phyloP scores from a whole-genome alignment of 1,140 invertebrate species.

The Euglossa dilemma region DNA sequence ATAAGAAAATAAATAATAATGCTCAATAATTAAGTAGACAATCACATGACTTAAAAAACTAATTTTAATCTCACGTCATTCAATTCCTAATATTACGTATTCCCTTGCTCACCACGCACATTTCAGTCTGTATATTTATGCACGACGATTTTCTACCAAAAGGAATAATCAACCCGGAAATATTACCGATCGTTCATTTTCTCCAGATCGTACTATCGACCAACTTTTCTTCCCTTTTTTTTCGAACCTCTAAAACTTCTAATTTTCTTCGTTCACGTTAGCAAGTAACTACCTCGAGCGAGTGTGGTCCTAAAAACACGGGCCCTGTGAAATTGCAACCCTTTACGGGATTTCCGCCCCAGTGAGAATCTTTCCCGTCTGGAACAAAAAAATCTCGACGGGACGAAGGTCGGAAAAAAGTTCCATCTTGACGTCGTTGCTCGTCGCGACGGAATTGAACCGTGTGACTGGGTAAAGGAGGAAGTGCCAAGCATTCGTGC shows the following conservation, averaged over 20 bases:
- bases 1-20: too few species aligned
- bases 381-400: slow-evolving; percentile 42
- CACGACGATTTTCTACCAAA: too few species aligned
- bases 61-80: too few species aligned
- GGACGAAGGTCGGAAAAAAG: slow-evolving; percentile 35
- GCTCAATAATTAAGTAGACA: too few species aligned
- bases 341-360: slow-evolving; percentile 11
- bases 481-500: slow-evolving; percentile 11
- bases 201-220: too few species aligned
- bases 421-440: slow-evolving; percentile 12
- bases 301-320: slow-evolving; percentile 48
- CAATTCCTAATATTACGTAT: too few species aligned
- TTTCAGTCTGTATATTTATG: too few species aligned
- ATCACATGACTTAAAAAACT: too few species aligned
- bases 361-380: slow-evolving; percentile 19
- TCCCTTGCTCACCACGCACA: too few species aligned
- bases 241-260: slow-evolving; percentile 11
- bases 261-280: slow-evolving; percentile 54
- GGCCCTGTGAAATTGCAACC: slow-evolving; percentile 44
- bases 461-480: slow-evolving; percentile 52
- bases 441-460: slow-evolving; percentile 46
- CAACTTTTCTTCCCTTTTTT: not conserved
- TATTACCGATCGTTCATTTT: too few species aligned
- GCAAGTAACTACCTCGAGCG: slow-evolving; percentile 15
- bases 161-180: too few species aligned